A percentile compares a stretch with the other conserved stretches of the same genome.
Evolutionary conservation across 37 sponge, comb jelly and placozoan genomes (phyloP).

Genomic region (Bolinopsis microptera): DNA sequence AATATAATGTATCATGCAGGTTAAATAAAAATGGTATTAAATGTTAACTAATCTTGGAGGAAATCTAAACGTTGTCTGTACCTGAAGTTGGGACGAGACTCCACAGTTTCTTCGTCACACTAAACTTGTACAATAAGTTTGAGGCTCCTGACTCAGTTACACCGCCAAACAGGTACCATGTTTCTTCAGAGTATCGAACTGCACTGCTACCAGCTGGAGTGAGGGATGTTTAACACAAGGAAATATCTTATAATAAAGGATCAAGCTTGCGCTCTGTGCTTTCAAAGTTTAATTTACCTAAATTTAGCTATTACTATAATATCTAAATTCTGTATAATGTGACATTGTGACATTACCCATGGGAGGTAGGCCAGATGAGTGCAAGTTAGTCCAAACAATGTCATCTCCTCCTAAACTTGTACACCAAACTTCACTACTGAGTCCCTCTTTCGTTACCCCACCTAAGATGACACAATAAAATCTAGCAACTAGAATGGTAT

Average conservation of each 20-base stretch:
- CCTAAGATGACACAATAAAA: not conserved
- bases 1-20: no score
- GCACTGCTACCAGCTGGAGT: not conserved
- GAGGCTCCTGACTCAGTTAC: not conserved
- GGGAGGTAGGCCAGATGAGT: not conserved
- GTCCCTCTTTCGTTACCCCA: not conserved
- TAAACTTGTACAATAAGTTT: not conserved
- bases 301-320: no score
- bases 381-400: not conserved
- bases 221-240: not conserved
- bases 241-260: no score
- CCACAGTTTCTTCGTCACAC: not conserved
- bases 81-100: not conserved
- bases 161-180: conserved; percentile 4
- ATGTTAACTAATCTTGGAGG: no score
- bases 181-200: not conserved
- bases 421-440: conserved; percentile 18
- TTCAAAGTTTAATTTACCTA: no score
- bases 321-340: no score
- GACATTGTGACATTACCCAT: conserved; percentile 20
- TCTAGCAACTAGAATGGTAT: no score
- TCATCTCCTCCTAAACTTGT: no score
- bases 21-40: no score
- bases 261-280: no score
- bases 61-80: no score